Base-by-base conservation (phyloP, 2,888 invertebrate genomes). In the Apantesis nais region DNA sequence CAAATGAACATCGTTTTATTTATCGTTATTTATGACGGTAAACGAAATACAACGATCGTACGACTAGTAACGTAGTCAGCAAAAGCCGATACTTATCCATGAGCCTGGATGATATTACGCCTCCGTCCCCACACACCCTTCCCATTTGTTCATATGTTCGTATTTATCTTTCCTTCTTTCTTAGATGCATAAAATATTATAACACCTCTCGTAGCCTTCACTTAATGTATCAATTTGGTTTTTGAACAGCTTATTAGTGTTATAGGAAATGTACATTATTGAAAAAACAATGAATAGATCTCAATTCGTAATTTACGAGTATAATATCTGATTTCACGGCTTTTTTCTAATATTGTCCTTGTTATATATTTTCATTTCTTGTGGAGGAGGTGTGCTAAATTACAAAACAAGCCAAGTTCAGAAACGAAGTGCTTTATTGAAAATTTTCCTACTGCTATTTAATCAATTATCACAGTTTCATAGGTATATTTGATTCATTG, bases 101-200 rank as follows among this genome's bases (percentile, higher is more conserved):
- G 70, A 34, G 70, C 71, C 68, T 71, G 61, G 61, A 58, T 62
- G 55, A 62, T 75, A 74, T 79, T 74, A 79, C 72, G 65, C 68
- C 63, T 71, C 71, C 55, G 70, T 58, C 64, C 61, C 37, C 62
- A 62, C 62, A 16, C 62, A 37, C 64, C 61, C 67, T 70, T 62
- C 12, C 14, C 37, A 62, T 68, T 44, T 37, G 39, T 34, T 68
- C n/a, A 60, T 60, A 73, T 68, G 34, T 70, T 62, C 65, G 55
- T 66, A 58, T 70, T 71, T 73, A 70, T 73, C 70, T 58, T 55
- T 52, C 62, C 16, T 29, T 3, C 29, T 25, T 16, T n/a, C 48
- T 52, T 52, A n/a, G 48, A 22, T 52, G 60, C 71, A 62, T 44
- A 69, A 69, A 73, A 75, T 62, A 68, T 72, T 63, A 61, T 41